Evolutionary conservation across 2,888 invertebrate genomes (phyloP).

Genomic region (Colostygia pectinataria): DNA sequence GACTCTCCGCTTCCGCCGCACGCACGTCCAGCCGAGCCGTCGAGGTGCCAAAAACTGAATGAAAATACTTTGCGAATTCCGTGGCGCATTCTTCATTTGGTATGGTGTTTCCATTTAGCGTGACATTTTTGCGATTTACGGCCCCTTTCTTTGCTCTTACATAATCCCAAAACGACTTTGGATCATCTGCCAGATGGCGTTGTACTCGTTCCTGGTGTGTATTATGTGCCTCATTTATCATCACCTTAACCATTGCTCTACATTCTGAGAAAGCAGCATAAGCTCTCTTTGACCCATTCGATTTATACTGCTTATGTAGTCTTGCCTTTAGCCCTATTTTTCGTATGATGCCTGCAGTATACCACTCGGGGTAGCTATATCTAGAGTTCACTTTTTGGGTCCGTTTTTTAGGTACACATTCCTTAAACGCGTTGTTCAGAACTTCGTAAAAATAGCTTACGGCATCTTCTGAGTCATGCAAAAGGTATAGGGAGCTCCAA

Average conservation of each 20-base stretch:
- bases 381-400: not conserved
- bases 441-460: not conserved
- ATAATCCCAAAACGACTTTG: not conserved
- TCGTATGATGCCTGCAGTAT: not conserved
- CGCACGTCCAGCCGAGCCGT: not conserved
- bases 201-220: not conserved
- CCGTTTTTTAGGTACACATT: constrained; percentile 1
- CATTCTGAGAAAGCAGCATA: not conserved
- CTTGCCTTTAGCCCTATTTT: not conserved
- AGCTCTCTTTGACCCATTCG: not conserved
- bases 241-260: not conserved
- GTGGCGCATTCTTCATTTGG: not conserved
- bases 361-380: constrained; percentile 3
- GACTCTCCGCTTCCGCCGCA: not conserved
- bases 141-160: not conserved
- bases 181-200: not conserved
- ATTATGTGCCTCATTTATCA: not conserved
- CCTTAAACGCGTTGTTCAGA: not conserved
- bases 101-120: not conserved
- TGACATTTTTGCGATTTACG: not conserved
- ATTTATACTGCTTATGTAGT: not conserved
- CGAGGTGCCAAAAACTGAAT: not conserved
- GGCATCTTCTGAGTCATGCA: not conserved
- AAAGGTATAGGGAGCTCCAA: not conserved
- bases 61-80: constrained; percentile 5